phyloP scores from a whole-genome alignment of 2,888 invertebrate species.

The Drosophila histrio region DNA sequence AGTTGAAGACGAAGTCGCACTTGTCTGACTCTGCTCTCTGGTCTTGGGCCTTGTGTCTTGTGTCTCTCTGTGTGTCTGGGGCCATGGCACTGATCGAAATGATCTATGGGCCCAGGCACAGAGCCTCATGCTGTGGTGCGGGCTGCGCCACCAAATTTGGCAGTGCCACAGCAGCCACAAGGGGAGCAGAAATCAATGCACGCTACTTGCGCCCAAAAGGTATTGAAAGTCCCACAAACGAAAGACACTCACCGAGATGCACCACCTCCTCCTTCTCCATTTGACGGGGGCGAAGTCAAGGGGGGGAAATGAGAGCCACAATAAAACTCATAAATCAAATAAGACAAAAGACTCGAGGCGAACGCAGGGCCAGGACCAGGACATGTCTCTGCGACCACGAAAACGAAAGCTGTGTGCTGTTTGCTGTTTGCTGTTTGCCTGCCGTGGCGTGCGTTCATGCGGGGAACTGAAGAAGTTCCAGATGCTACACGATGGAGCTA shows the following conservation, averaged over 20 bases:
- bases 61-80: background rate
- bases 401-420: constrained; percentile 45
- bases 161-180: constrained; percentile 46
- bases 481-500: constrained; percentile 9
- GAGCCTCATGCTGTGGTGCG: constrained; percentile 41
- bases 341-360: constrained; percentile 79
- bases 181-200: constrained; percentile 65
- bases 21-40: constrained; percentile 42
- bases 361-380: constrained; percentile 63
- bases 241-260: constrained; percentile 27
- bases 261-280: background rate
- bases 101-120: constrained; percentile 60
- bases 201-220: constrained; percentile 66
- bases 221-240: constrained; percentile 44
- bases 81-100: constrained; percentile 51
- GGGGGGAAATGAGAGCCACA: constrained; percentile 56
- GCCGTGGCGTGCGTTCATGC: constrained; percentile 50
- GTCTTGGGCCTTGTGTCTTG: background rate
- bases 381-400: constrained; percentile 47
- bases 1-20: constrained; percentile 38
- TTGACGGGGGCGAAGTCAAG: no score
- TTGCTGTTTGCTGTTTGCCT: no score
- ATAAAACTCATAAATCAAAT: constrained; percentile 83
- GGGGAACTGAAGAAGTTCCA: constrained; percentile 21
- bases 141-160: constrained; percentile 66